Conservation (phyloP, 1,140 invertebrate genomes). For the Thaumatotibia leucotreta region DNA sequence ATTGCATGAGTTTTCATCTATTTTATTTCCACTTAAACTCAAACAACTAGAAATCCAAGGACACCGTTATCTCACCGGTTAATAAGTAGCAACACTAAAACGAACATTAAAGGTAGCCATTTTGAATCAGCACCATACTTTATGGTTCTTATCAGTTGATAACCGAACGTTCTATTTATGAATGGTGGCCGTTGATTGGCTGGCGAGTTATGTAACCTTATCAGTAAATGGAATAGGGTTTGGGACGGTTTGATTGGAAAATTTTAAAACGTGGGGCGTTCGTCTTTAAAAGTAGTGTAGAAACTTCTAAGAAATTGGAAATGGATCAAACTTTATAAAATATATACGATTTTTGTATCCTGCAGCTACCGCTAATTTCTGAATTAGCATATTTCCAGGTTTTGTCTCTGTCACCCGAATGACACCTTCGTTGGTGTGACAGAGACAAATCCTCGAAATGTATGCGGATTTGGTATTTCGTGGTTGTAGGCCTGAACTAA, state of each 20-base stretch:
- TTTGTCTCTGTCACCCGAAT: no score
- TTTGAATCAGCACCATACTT: slow-evolving; percentile 61
- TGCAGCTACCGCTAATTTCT: no score
- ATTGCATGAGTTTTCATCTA: no score
- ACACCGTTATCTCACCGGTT: not conserved
- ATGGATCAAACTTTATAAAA: no score
- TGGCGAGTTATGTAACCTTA: slow-evolving; percentile 12
- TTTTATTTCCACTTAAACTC: not conserved
- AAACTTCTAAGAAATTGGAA: not conserved
- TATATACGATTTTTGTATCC: no score
- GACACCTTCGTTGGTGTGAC: no score
- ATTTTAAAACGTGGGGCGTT: not conserved
- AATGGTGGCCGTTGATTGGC: slow-evolving; percentile 52
- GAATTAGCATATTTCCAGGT: no score
- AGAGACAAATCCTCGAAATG: no score
- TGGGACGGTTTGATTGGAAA: not conserved
- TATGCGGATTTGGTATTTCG: no score
- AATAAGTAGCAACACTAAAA: slow-evolving; percentile 27
- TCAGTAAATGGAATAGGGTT: not conserved
- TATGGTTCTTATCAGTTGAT: slow-evolving; percentile 58
- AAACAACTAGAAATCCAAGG: not conserved
- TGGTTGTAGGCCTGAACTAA: no score
- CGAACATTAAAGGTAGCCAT: slow-evolving; percentile 52
- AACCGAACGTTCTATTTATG: slow-evolving; percentile 54
- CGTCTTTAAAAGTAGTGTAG: not conserved